Conservation (phyloP, 2,888 invertebrate species). For the Nephrotoma appendiculata region DNA sequence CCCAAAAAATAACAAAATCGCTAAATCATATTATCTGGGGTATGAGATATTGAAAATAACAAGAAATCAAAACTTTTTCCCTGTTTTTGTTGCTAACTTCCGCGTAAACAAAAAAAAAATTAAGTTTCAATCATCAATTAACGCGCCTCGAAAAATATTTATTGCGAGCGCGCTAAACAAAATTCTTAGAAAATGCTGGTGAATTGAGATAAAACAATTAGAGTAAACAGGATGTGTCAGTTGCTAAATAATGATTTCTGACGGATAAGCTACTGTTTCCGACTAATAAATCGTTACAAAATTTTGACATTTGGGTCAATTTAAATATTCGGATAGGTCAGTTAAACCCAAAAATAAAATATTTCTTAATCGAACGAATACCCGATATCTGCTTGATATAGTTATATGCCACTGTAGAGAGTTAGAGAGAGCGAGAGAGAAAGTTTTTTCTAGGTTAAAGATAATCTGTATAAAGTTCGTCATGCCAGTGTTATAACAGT, state of each 20-base stretch:
- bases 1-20: background rate
- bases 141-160: background rate
- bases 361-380: background rate
- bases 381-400: background rate
- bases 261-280: no score
- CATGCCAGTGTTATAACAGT: background rate
- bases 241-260: no score
- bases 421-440: no score
- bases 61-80: background rate
- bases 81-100: background rate
- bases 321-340: background rate
- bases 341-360: background rate
- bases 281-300: no score
- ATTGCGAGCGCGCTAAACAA: background rate
- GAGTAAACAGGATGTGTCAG: background rate
- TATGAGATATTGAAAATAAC: background rate
- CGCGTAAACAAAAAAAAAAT: background rate
- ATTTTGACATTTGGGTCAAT: no score
- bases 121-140: background rate
- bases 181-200: background rate
- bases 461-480: no score
- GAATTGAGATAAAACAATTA: background rate
- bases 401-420: background rate
- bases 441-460: background rate
- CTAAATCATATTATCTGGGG: background rate